phyloP scores from a whole-genome alignment of 2,888 invertebrate species.

The Xestia sexstrigata region DNA sequence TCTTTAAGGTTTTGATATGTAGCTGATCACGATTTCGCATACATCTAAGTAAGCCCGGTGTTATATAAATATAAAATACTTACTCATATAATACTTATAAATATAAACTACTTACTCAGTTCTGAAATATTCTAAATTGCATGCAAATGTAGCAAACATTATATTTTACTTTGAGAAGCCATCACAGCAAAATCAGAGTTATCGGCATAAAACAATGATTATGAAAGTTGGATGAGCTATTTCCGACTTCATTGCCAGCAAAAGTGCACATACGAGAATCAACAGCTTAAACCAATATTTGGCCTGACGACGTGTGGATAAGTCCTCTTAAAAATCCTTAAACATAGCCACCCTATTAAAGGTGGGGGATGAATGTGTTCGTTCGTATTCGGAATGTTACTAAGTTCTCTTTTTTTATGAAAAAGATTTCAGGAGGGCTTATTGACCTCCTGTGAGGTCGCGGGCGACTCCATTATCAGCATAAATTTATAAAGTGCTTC shows the following conservation, averaged over 20 bases:
- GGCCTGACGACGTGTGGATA: background rate
- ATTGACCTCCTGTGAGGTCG: slow-evolving; percentile 61
- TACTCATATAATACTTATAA: too few species aligned
- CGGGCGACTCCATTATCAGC: slow-evolving; percentile 60
- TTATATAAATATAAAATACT: too few species aligned
- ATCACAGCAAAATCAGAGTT: background rate
- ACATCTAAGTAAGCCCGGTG: too few species aligned
- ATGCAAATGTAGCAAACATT: background rate
- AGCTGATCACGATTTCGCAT: too few species aligned
- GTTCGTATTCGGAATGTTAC: slow-evolving; percentile 64
- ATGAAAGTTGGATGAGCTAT: background rate
- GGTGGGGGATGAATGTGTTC: slow-evolving; percentile 60
- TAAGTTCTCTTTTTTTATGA: slow-evolving; percentile 54
- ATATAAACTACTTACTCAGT: too few species aligned
- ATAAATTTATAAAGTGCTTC: slow-evolving; percentile 62
- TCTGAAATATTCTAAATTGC: too few species aligned
- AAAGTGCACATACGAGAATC: background rate
- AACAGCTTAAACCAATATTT: background rate
- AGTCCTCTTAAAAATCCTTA: background rate
- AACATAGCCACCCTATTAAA: slow-evolving; percentile 32
- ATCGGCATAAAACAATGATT: background rate
- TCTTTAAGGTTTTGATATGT: too few species aligned
- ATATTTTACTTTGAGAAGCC: background rate
- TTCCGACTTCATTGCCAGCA: background rate
- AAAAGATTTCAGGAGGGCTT: slow-evolving; percentile 63